These are phyloP conservation scores for Pangasius larnaudii DNA, from an alignment of 2,797 vertebrate genomes.

Conservation along the genomic window DNA sequence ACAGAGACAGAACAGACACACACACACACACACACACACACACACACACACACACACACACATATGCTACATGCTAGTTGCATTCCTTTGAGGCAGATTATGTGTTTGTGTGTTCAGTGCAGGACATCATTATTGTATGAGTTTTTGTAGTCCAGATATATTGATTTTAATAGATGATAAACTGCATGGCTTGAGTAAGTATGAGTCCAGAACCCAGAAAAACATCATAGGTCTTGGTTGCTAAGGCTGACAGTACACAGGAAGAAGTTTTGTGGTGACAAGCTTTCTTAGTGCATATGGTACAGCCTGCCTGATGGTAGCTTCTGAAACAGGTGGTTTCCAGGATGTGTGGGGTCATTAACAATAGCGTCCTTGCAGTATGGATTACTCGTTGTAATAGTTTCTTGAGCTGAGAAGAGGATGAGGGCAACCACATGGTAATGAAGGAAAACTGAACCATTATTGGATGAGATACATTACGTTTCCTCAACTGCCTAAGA, in stretches of 20 bases:
- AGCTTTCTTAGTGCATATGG: not conserved
- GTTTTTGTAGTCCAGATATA: not conserved
- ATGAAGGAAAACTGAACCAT: not conserved
- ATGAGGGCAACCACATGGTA: not conserved
- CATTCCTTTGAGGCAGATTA: not conserved
- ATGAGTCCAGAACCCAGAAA: not conserved
- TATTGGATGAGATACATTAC: not conserved
- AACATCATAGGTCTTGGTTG: not conserved
- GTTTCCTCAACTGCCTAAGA: not conserved
- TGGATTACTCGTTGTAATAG: conserved; percentile 1
- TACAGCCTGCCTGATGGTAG: not conserved
- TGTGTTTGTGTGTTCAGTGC: not conserved
- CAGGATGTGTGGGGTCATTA: not conserved
- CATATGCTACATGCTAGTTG: too few relatives aligned
- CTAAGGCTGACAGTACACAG: not conserved
- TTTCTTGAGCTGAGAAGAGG: not conserved
- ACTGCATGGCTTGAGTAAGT: not conserved
- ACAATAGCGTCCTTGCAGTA: not conserved
- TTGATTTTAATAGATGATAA: not conserved
- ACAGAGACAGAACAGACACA: not conserved
- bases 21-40: not conserved
- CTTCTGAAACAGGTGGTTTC: not conserved
- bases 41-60: not conserved
- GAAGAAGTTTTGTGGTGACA: not conserved
- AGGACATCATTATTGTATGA: not conserved